These are phyloP conservation scores for Collichthys lucidus DNA, from an alignment of 2,113 vertebrate genomes.

Conservation along the genomic window DNA sequence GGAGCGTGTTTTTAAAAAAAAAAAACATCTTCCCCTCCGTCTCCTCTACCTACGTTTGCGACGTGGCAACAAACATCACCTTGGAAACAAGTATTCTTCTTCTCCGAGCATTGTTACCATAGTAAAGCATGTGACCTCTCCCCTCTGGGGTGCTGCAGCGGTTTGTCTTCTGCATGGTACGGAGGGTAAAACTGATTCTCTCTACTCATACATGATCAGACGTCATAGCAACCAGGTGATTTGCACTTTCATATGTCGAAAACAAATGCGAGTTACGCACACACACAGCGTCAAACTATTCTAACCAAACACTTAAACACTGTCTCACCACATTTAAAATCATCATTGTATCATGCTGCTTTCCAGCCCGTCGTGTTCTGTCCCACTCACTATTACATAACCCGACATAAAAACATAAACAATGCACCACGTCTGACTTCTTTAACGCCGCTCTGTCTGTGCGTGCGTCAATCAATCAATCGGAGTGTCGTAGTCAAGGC, in stretches of 20 bases:
- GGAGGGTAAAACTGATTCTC: conserved; percentile 38
- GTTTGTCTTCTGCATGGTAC: conserved; percentile 13
- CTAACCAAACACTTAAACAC: too few species aligned
- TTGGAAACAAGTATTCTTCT: conserved; percentile 69
- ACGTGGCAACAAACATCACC: conserved; percentile 55
- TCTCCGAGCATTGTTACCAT: conserved; percentile 70
- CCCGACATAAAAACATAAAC: too few species aligned
- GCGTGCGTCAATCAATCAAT: too few species aligned
- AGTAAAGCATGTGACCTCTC: conserved; percentile 72
- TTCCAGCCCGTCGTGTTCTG: too few species aligned
- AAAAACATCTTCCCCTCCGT: conserved; percentile 1
- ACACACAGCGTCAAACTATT: too few species aligned
- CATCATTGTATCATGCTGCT: too few species aligned
- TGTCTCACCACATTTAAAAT: too few species aligned
- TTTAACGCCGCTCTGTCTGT: too few species aligned
- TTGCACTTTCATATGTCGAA: background rate
- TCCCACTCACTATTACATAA: too few species aligned
- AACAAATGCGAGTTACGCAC: too few species aligned
- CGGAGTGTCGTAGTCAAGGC: too few species aligned
- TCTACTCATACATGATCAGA: background rate
- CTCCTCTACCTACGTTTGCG: conserved; percentile 35
- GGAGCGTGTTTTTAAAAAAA: conserved; percentile 13
- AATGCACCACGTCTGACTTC: too few species aligned
- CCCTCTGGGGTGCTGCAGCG: conserved; percentile 33
- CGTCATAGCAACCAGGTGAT: background rate